Evolutionary conservation across 2,888 invertebrate genomes (phyloP), one percentile per base, ranked within the genome.

Genomic region (Meteorus cinctellus): DNA sequence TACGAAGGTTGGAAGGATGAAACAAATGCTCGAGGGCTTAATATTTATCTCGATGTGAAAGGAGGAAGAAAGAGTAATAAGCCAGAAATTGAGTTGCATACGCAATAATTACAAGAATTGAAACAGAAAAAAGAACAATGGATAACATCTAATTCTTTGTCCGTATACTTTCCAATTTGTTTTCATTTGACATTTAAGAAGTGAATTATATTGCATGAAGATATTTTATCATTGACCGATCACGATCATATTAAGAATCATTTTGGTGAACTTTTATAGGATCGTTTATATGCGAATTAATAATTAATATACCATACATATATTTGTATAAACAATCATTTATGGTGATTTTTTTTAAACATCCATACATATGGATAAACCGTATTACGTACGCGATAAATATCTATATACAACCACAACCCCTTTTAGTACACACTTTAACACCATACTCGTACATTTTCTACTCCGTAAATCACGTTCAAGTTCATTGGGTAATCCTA

Each of bases 401-500:
- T 65, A 65, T 65, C 19, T 65, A 65, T 65, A 65, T n/a, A 55
- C n/a, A 0, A n/a, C 10, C 27, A 3, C 62, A 55, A 55, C 62
- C 31, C 29, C 48, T 68, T 41, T 41, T 24, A 24, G 19, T 66
- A 10, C 19, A 66, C 24, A 51, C 29, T 51, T 63, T 63, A 19
- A 45, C 29, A 29, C n/a, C 29, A 70, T 27, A 48, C 14, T 19
- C 55, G 63, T 55, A 65, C 14, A 63, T 63, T 29, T 60, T 24
- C 74, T 19, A 75, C 16, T 82, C 81, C 80, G 84, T 87, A 88
- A 88, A 88, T 87, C 86, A 86, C 86, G 84, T 85, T 85, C 85
- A 84, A 87, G 87, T 88, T 88, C 86, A 87, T 88, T 85, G 86
- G 84, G 87, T 89, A 88, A 89, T 89, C 88, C 88, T 31, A 75